These are phyloP conservation scores for Scolopax bukidnonensis DNA, from an alignment of 2,797 vertebrate species.

Conservation along the genomic window DNA sequence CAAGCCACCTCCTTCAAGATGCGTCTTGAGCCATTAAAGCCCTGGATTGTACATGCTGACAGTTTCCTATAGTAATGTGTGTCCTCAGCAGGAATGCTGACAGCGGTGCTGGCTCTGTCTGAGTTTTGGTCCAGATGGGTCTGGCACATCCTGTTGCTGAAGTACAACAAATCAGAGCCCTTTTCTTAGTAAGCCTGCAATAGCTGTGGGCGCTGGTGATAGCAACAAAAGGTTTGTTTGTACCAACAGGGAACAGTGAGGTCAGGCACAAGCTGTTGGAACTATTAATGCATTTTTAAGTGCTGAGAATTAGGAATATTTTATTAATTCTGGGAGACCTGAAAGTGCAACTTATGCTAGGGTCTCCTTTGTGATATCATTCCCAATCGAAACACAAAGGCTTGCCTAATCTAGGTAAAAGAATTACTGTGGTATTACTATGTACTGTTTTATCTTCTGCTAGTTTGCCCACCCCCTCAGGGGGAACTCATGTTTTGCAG, in stretches of 20 bases:
- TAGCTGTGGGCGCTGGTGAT: constrained; percentile 18
- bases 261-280: constrained; percentile 63
- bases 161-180: constrained; percentile 23
- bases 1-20: neutral
- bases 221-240: constrained; percentile 67
- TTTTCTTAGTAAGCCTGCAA: constrained; percentile 20
- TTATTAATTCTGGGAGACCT: constrained; percentile 51
- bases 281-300: constrained; percentile 61
- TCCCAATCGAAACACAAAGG: neutral
- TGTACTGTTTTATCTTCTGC: neutral
- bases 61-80: neutral
- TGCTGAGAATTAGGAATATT: constrained; percentile 59
- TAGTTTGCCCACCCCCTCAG: neutral
- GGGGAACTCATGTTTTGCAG: neutral
- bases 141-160: neutral
- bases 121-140: constrained; percentile 30
- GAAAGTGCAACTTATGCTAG: neutral
- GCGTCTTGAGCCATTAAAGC: neutral
- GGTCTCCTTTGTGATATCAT: neutral
- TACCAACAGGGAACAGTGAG: constrained; percentile 52
- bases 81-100: constrained; percentile 2
- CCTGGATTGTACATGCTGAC: neutral
- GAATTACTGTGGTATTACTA: neutral
- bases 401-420: neutral
- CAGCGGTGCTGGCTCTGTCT: neutral